Conservation (phyloP, 2,888 invertebrate species). For the Brachypterus glaber region DNA sequence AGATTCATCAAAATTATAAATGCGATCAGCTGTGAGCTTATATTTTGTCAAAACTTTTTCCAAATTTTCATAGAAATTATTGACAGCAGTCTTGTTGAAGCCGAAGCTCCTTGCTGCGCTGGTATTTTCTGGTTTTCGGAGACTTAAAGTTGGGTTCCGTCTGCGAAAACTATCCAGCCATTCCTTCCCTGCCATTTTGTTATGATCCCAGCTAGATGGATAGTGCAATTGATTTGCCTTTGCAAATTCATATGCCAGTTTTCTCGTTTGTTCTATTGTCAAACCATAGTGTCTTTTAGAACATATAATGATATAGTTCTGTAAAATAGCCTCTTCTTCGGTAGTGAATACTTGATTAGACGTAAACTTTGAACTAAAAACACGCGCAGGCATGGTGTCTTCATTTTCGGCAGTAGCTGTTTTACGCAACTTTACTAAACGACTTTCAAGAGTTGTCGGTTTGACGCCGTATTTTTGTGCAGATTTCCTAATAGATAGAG, state of each 20-base stretch:
- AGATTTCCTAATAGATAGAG: conserved; percentile 17
- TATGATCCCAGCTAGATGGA: conserved; percentile 14
- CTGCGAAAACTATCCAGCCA: conserved; percentile 14
- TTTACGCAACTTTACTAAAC: conserved; percentile 12
- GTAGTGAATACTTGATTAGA: conserved; percentile 17
- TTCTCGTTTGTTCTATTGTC: conserved; percentile 16
- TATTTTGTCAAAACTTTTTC: conserved; percentile 13
- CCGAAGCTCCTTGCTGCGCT: conserved; percentile 22
- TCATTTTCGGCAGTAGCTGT: conserved; percentile 3
- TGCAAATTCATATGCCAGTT: conserved; percentile 22
- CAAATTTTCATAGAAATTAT: conserved; percentile 22
- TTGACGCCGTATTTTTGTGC: conserved; percentile 19
- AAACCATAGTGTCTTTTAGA: conserved; percentile 19
- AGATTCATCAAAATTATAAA: conserved; percentile 24
- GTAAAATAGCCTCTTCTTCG: conserved; percentile 15
- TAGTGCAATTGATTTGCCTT: conserved; percentile 10
- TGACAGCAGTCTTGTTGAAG: conserved; percentile 24
- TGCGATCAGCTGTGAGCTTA: conserved; percentile 17
- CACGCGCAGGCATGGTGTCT: conserved; percentile 2
- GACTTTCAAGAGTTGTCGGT: conserved; percentile 17
- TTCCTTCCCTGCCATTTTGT: conserved; percentile 20
- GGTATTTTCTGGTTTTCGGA: conserved; percentile 25
- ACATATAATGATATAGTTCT: conserved; percentile 13
- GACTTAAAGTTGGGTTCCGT: conserved; percentile 16
- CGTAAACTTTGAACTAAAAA: conserved; percentile 13